Evolutionary conservation across 1,140 invertebrate species (phyloP).

Genomic region (Formica exsecta): DNA sequence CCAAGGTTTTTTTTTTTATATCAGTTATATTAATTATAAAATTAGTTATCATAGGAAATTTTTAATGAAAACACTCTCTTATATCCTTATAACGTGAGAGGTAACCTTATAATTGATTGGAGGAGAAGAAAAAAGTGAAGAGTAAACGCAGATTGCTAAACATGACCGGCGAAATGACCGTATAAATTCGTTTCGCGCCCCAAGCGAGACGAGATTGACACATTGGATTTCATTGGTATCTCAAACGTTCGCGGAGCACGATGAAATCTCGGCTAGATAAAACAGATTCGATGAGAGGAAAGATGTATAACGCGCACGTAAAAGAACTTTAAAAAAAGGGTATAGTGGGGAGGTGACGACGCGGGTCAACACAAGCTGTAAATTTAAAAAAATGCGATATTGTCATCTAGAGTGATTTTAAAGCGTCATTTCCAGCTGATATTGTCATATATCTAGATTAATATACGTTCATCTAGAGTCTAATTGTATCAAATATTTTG

Average conservation of each 20-base stretch:
- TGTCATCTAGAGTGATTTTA: neutral
- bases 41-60: no score
- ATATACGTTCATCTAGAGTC: no score
- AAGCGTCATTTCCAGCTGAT: neutral
- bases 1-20: no score
- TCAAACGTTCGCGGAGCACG: neutral
- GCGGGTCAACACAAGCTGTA: neutral
- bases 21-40: no score
- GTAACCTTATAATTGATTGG: neutral
- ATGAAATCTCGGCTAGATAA: neutral
- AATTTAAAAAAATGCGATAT: neutral
- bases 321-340: neutral
- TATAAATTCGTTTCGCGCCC: neutral
- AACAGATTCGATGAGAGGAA: neutral
- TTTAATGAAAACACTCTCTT: no score
- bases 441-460: no score
- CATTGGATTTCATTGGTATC: neutral
- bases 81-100: no score
- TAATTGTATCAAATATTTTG: no score
- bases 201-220: neutral
- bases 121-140: no score
- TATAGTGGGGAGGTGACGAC: neutral
- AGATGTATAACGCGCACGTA: slow-evolving; percentile 20
- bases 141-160: neutral
- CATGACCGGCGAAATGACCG: neutral